A percentile compares a stretch with the other conserved stretches of the same genome.
Conservation (phyloP, 2,888 invertebrate genomes). For the Osmoderma eremita region DNA sequence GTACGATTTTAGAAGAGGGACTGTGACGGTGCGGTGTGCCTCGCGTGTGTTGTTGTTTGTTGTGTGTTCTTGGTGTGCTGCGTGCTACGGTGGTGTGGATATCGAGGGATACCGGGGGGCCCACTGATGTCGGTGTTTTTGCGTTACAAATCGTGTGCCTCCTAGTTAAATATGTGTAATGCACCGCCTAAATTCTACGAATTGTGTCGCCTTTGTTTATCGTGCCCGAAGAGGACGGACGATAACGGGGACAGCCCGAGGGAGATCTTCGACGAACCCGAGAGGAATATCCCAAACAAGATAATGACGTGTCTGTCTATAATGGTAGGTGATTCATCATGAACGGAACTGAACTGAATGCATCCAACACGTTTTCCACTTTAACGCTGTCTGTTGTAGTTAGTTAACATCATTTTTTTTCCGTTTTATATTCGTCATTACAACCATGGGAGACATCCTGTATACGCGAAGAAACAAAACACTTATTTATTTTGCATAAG, state of each 20-base stretch:
- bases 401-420: constrained; percentile 9
- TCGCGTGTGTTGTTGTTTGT: too few relatives aligned
- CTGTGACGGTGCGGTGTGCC: too few relatives aligned
- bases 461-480: too few relatives aligned
- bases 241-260: constrained; percentile 71
- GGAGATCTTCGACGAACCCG: constrained; percentile 69
- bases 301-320: constrained; percentile 83
- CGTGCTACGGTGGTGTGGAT: too few relatives aligned
- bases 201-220: constrained; percentile 94
- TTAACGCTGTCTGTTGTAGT: background rate
- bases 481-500: too few relatives aligned
- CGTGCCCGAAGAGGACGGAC: constrained; percentile 65
- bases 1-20: too few relatives aligned
- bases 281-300: constrained; percentile 68
- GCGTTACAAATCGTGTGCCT: constrained; percentile 54
- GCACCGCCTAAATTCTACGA: constrained; percentile 93
- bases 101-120: too few relatives aligned
- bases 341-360: background rate
- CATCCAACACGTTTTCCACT: constrained; percentile 17
- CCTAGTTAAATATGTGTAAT: constrained; percentile 79
- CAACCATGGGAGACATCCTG: too few relatives aligned
- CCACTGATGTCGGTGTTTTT: constrained; percentile 51
- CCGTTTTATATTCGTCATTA: constrained; percentile 9
- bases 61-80: too few relatives aligned
- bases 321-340: constrained; percentile 72